Evolutionary conservation across 2,113 vertebrate genomes (phyloP).

Genomic region (cat (Felis catus)): F.catus_Fca126_mat1.0 CM031412.1:169648501-169649000

Average conservation of each 20-base stretch:
- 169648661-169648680: too few species aligned
- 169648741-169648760: too few species aligned
- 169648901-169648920: not conserved
- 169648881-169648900: not conserved
- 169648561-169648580: not conserved
- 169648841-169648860: not conserved
- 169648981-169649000: not conserved
- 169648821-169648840: not conserved
- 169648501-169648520: not conserved
- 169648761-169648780: too few species aligned
- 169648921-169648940: not conserved
- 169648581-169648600: constrained; percentile 15
- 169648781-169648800: too few species aligned
- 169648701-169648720: too few species aligned
- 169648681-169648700: too few species aligned
- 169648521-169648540: accelerated
- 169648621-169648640: not conserved
- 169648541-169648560: not conserved
- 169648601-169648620: not conserved
- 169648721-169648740: too few species aligned
- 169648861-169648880: not conserved
- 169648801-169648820: too few species aligned
- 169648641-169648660: too few species aligned
- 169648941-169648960: not conserved
- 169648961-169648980: not conserved